phyloP scores from a whole-genome alignment of 1,140 invertebrate species.

The Cotesia typhae region DNA sequence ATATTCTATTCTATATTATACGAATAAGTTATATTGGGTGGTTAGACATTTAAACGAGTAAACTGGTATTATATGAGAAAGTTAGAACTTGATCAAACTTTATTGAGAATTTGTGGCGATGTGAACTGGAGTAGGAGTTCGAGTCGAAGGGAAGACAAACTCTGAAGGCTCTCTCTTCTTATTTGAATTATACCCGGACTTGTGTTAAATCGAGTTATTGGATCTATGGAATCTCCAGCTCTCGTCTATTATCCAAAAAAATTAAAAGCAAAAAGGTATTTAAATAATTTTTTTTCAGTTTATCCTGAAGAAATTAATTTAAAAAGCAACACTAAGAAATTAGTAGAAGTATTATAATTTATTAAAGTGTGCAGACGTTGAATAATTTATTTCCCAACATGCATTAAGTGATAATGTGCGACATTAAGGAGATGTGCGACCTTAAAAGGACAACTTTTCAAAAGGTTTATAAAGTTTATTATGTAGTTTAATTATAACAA shows the following conservation, averaged over 20 bases:
- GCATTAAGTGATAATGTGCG: not conserved
- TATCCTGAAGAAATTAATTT: too few species aligned
- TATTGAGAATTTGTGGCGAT: constrained; percentile 13
- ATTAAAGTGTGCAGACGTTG: too few species aligned
- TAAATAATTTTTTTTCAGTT: too few species aligned
- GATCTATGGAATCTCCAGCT: constrained; percentile 35
- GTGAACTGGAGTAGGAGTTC: too few species aligned
- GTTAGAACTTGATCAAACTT: constrained; percentile 17
- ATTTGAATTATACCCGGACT: constrained; percentile 16
- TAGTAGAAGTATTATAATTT: too few species aligned
- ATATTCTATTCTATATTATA: not conserved
- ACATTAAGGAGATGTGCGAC: too few species aligned
- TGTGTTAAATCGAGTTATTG: constrained; percentile 40
- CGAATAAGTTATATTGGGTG: constrained; percentile 18
- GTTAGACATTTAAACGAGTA: constrained; percentile 11
- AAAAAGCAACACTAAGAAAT: too few species aligned
- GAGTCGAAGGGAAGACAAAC: constrained; percentile 1
- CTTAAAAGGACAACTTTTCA: constrained; percentile 1
- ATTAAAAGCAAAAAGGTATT: too few species aligned
- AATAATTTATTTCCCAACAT: not conserved
- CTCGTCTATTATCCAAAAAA: constrained; percentile 29
- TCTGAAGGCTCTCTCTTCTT: constrained; percentile 24
- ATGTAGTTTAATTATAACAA: constrained; percentile 15
- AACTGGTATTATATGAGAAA: not conserved
- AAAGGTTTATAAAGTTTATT: constrained; percentile 21